Evolutionary conservation across 1,140 invertebrate genomes (phyloP), one percentile per base, ranked within the genome.

Genomic region (Drosophila fuyamai): DNA sequence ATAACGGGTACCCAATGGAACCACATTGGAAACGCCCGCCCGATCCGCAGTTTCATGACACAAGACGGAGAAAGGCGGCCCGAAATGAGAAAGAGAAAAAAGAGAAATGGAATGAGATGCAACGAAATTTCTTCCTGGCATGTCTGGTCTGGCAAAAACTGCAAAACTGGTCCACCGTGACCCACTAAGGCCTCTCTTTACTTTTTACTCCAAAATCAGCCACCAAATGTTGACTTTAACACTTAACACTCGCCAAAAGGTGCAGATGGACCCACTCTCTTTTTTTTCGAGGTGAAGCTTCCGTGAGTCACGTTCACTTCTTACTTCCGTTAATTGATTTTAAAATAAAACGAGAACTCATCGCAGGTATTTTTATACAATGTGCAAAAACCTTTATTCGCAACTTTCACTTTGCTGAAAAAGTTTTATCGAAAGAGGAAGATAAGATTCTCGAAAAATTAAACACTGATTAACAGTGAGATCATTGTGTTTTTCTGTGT

Each of bases 161-260:
- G 61, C 43, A 62, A 81, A 86, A 86, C 83, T 86, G 83, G 83
- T 86, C 84, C 76, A 79, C 62, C 79, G 76, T 86, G 83, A 86
- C 83, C 83, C 84, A 86, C 84, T 76, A 68, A 86, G 36, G 68
- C 68, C 51, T 57, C 65, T 71, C 65, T 58, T 71, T 58, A 35
- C 54, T 43, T 43, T 62, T 62, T 43, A 38, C 60, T 60, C 66
- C 29, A 57, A 72, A 71, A 58, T 23, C 68, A 58, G 68, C 51
- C 68, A 43, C 51, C 44, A 29, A 50, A 43, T 36, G 51, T 53
- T 5, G 41, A 36, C 16, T 14, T 72, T 72, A 72, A 72, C 65
- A 36, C 68, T n/a, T n/a, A 16, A 8, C n/a, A 10, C 38, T n/a
- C 12, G 44, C 29, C 36, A 27, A 1, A 2, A 70, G 67, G 44